Evolutionary conservation across 2,888 invertebrate genomes (phyloP), one percentile per base, ranked within the genome.

Genomic region (Malthinus flaveolus): DNA sequence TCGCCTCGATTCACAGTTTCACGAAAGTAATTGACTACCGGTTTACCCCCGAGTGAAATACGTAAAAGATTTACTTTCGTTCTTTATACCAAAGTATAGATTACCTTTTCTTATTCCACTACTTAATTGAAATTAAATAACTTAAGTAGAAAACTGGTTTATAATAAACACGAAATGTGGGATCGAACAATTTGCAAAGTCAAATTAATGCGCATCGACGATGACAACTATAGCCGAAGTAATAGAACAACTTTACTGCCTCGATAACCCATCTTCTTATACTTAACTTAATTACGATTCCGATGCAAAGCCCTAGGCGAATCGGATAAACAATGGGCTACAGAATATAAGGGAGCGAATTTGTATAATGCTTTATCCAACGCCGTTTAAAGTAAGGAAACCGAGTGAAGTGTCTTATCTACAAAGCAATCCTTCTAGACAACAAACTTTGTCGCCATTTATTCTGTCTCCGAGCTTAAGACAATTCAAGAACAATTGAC

Each of bases 371-470:
- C 62, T 49, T 65, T 59, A 65, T 66, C 60, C 58, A 62, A 58
- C 56, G 66, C 63, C 64, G 60, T 68, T 67, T 64, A 61, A 59
- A 62, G 60, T 60, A 49, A 58, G 58, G 51, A 23, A 62, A 60
- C 62, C 62, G 59, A 68, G 64, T 64, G 65, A 64, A 62, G 63
- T 56, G 62, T 68, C 71, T 74, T 73, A 74, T 73, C 74, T 72
- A 56, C 66, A 66, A 57, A 62, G 69, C 71, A 70, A 73, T 72
- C 72, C 72, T 73, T 73, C 71, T 69, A 72, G 71, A 72, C 72
- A 71, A 71, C 71, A 71, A 74, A 74, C 68, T 73, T 73, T 72
- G 74, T 71, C 73, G 71, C 73, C 74, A 73, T 73, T 70, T 67
- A 69, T 71, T 71, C 69, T 65, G 68, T 69, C 69, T 67, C 70